Percentiles rank a stretch among this genome's conserved stretches.
These are phyloP conservation scores for Heteropelma amictum DNA, from an alignment of 2,888 invertebrate genomes.

Conservation along the genomic window DNA sequence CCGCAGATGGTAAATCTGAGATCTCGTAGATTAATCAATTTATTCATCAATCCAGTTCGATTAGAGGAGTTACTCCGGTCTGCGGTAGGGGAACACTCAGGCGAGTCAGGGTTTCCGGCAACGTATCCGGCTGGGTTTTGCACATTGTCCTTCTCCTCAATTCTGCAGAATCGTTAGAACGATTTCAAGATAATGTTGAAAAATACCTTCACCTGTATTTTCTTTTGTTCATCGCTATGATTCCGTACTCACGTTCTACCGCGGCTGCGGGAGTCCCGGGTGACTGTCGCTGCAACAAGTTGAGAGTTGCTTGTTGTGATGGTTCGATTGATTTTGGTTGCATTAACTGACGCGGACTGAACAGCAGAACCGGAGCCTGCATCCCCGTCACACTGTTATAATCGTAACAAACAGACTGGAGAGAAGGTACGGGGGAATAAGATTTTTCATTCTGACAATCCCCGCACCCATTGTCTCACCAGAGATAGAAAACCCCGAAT, in stretches of 20 bases:
- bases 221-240: background rate
- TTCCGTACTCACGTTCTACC: slow-evolving; percentile 26
- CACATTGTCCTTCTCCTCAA: background rate
- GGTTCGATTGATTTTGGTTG: slow-evolving; percentile 42
- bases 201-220: background rate
- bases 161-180: background rate
- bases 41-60: slow-evolving; percentile 72
- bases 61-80: slow-evolving; percentile 58
- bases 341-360: slow-evolving; percentile 53
- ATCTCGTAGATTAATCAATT: slow-evolving; percentile 65
- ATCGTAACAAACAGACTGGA: slow-evolving; percentile 73
- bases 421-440: slow-evolving; percentile 69
- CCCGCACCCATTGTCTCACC: slow-evolving; percentile 64
- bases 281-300: background rate
- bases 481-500: slow-evolving; percentile 42
- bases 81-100: slow-evolving; percentile 41
- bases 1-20: slow-evolving; percentile 69
- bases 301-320: slow-evolving; percentile 1
- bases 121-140: background rate
- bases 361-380: slow-evolving; percentile 71
- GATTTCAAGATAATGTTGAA: background rate
- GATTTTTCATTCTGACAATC: slow-evolving; percentile 58
- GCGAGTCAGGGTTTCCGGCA: slow-evolving; percentile 14
- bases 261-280: background rate
- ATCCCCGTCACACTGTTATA: slow-evolving; percentile 77